Conservation (phyloP, 2,797 vertebrate species). For the Coregonus sp. region DNA sequence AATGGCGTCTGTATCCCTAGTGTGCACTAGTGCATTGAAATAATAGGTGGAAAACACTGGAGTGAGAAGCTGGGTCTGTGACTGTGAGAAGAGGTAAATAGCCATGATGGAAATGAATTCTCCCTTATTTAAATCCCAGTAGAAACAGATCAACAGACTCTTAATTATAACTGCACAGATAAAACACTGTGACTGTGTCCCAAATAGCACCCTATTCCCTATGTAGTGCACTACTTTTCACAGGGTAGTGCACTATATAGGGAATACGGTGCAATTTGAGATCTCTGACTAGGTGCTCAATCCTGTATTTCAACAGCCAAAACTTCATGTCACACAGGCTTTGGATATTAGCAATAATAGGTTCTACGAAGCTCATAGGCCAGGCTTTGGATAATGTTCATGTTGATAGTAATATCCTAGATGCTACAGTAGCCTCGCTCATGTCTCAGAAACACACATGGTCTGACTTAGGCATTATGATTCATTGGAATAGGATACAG, state of each 20-base stretch:
- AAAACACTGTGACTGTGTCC: background rate
- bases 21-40: conserved; percentile 42
- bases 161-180: conserved; percentile 1
- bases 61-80: background rate
- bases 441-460: background rate
- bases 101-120: conserved; percentile 15
- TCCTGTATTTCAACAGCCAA: background rate
- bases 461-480: background rate
- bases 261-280: background rate
- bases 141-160: conserved; percentile 13
- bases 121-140: conserved; percentile 16
- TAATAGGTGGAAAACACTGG: conserved; percentile 38
- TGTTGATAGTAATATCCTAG: background rate
- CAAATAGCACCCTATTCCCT: too few relatives aligned
- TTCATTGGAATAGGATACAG: background rate
- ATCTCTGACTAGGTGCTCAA: background rate
- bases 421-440: background rate
- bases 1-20: conserved; percentile 39
- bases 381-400: too few relatives aligned
- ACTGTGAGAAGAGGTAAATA: conserved; percentile 19
- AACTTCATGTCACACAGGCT: too few relatives aligned
- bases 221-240: background rate
- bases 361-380: background rate
- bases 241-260: background rate
- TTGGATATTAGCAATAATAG: too few relatives aligned